These are phyloP conservation scores for Pelobates cultripes DNA, from an alignment of 2,797 vertebrate genomes.

Conservation along the genomic window DNA sequence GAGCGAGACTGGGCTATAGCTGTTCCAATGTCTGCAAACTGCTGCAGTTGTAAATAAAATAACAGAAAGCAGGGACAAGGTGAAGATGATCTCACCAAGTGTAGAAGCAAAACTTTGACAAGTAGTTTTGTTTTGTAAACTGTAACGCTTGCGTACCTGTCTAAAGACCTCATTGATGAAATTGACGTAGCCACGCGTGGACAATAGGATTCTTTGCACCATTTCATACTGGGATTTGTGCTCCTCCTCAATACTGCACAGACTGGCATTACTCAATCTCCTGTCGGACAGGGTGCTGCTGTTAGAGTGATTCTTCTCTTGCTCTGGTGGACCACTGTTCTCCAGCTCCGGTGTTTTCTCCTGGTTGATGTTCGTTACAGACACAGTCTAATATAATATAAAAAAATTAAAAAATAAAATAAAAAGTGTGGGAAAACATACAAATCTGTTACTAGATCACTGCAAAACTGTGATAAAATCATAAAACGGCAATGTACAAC, in stretches of 20 bases:
- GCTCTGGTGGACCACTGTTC: constrained; percentile 68
- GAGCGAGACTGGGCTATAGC: no score
- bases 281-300: constrained; percentile 90
- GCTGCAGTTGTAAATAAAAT: no score
- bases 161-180: constrained; percentile 98
- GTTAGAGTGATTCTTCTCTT: constrained; percentile 87
- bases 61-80: no score
- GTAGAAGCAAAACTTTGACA: no score
- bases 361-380: constrained; percentile 79
- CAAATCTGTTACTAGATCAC: no score
- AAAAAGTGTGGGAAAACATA: no score
- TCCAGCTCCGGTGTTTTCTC: constrained; percentile 81
- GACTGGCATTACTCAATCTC: constrained; percentile 86
- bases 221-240: constrained; percentile 88
- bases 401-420: background rate
- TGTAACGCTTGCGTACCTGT: constrained; percentile 74
- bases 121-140: no score
- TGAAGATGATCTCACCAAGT: no score
- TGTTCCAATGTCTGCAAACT: no score
- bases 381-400: constrained; percentile 72
- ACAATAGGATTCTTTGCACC: constrained; percentile 92
- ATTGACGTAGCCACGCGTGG: constrained; percentile 93
- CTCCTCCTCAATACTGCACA: constrained; percentile 95
- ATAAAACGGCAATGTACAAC: no score
- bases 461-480: no score